Evolutionary conservation across 2,888 invertebrate species (phyloP), one percentile per base, ranked within the genome.

Genomic region (Trachelus troglodyta): DNA sequence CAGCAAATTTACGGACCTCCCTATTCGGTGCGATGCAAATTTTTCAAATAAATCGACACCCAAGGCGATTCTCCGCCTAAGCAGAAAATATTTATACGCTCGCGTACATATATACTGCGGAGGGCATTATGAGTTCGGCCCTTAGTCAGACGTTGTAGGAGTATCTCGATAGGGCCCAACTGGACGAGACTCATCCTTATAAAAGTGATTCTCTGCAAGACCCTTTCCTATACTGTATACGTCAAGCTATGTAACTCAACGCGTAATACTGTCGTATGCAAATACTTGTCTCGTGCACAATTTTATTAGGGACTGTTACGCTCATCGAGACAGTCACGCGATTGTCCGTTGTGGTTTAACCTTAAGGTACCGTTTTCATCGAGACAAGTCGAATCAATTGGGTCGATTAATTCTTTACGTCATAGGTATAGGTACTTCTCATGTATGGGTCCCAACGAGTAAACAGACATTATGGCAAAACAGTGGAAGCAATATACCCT

Each of bases 31-130:
- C 56, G 34, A 77, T 75, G 77, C 75, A 75, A 77, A 77, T 77
- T 77, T 77, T 69, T 34, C 68, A 74, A 56, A 75, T 77, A 77
- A 35, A 77, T 77, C 75, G 75, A 56, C 68, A 77, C 77, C 77
- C 75, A 69, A 35, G 77, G 77, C 69, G 77, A 74, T 34, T 68
- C 35, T 68, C 11, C 30, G 35, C n/a, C 74, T 74, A 74, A 74
- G 74, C 74, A 34, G 35, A 74, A 74, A 74, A 74, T 74, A 74
- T 74, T 74, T 74, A 74, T 74, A 56, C 71, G 33, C 71, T 15
- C 71, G 71, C 71, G 12, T 23, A 35, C 23, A 30, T 23, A 35
- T 34, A 30, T 23, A 30, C 23, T 9, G 35, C 30, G 74, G 35
- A 12, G 33, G 12, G 31, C 31, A 33, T 71, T 71, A 71, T 31